phyloP scores from a whole-genome alignment of 2,797 vertebrate genomes.

The Syncerus caffer region DNA sequence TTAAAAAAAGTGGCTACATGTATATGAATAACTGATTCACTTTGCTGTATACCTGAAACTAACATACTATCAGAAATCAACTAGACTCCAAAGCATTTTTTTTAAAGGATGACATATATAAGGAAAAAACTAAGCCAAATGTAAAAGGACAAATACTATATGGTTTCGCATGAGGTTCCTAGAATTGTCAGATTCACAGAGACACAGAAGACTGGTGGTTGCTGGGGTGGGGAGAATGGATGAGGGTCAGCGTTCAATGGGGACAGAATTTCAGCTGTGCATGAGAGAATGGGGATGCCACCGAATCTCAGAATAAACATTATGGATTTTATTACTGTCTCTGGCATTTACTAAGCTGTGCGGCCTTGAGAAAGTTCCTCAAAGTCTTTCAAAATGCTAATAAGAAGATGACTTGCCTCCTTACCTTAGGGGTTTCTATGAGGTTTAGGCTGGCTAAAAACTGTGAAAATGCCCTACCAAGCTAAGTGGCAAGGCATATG shows the following conservation, averaged over 20 bases:
- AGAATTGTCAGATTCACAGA: not conserved
- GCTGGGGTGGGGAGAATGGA: accelerated
- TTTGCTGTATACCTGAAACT: not conserved
- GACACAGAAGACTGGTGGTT: not conserved
- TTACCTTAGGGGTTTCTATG: not conserved
- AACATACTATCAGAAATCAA: not conserved
- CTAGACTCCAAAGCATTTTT: not conserved
- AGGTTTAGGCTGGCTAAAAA: not conserved
- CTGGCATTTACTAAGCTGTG: not conserved
- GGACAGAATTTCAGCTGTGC: not conserved
- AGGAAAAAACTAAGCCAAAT: not conserved
- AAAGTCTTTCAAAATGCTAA: not conserved
- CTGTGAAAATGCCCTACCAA: not conserved
- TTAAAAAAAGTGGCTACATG: not conserved
- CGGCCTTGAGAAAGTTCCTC: not conserved
- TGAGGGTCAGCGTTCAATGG: not conserved
- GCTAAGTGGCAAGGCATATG: not conserved
- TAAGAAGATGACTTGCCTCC: not conserved
- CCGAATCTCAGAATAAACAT: not conserved
- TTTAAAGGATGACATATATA: not conserved
- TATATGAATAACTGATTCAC: not conserved
- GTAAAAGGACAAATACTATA: not conserved
- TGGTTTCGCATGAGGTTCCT: not conserved
- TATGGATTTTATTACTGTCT: not conserved
- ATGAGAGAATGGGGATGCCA: not conserved